Evolutionary conservation across 2,797 vertebrate species (phyloP), one percentile per base, ranked within the genome.

Genomic region (Triplophysa bombifrons): DNA sequence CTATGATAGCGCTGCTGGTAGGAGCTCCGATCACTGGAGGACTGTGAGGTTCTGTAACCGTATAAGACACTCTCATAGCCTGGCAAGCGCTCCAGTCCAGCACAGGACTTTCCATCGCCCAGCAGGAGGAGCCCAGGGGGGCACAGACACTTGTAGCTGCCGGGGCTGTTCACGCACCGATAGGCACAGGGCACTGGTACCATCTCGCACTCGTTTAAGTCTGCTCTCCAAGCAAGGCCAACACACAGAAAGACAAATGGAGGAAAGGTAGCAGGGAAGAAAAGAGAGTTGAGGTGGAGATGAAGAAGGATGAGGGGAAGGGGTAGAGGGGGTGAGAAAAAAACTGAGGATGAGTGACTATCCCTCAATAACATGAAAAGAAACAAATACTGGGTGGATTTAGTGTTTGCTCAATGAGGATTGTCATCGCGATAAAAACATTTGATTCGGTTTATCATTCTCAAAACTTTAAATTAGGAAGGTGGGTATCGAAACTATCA

Each of bases 121-220:
- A 99, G 92, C 89, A 99, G 93, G 80, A 95, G 94, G 88, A 93
- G 96, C 83, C 97, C 97, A 30, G 96, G 90, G 1, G 95, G 97
- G 94, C 98, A 99, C 86, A 92, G 71, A 93, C 97, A 99, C 93
- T 93, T 94, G 96, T 95, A 99, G 96, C 96, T 98, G 94, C 97
- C 95, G 0, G 94, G 95, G 83, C 89, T 96, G 96, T 98, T 98
- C 94, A 95, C 84, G 88, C 98, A 99, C 82, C 90, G 95, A 93
- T 96, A 92, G 77, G 96, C 97, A 88, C 98, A 99, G 89, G 96
- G 96, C 83, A 93, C 94, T 68, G 95, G 96, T 79, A 93, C 92
- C 88, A 92, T 93, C 88, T 97, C 95, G 82, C 98, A 99, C 93
- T 99, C 97, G 94, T 98, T 98, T 94, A 96, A 94, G 91, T 99